These are phyloP conservation scores for Oophaga sylvatica DNA, from an alignment of 2,797 vertebrate genomes.

Conservation along the genomic window DNA sequence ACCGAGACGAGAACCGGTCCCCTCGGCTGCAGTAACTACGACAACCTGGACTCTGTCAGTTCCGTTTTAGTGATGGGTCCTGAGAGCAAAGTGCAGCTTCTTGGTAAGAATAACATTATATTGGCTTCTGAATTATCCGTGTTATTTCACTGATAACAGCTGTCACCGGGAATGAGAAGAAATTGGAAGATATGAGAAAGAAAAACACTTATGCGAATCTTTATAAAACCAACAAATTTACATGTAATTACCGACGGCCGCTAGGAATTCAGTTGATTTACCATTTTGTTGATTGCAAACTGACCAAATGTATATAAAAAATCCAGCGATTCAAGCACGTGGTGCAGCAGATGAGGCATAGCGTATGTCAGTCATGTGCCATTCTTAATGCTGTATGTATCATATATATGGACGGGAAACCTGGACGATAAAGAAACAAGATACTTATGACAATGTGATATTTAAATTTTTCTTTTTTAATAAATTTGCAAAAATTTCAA, in stretches of 20 bases:
- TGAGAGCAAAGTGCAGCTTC: conserved; percentile 96
- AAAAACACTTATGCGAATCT: neutral
- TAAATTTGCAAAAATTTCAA: no score
- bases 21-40: conserved; percentile 98
- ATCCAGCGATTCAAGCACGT: neutral
- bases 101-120: conserved; percentile 78
- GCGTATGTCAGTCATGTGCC: neutral
- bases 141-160: conserved; percentile 6
- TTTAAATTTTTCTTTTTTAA: no score
- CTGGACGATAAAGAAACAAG: no score
- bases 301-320: neutral
- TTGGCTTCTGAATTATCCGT: neutral
- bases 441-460: no score
- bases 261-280: conserved; percentile 1
- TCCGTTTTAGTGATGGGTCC: conserved; percentile 97
- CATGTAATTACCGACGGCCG: neutral
- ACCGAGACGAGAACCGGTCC: conserved; percentile 96
- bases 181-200: neutral
- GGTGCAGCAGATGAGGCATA: neutral
- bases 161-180: neutral
- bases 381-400: no score
- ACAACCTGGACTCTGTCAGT: conserved; percentile 97
- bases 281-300: neutral
- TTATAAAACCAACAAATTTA: neutral
- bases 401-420: no score